Base-by-base conservation (phyloP, 2,113 vertebrate genomes). In the Macroglossus sobrinus region DNA sequence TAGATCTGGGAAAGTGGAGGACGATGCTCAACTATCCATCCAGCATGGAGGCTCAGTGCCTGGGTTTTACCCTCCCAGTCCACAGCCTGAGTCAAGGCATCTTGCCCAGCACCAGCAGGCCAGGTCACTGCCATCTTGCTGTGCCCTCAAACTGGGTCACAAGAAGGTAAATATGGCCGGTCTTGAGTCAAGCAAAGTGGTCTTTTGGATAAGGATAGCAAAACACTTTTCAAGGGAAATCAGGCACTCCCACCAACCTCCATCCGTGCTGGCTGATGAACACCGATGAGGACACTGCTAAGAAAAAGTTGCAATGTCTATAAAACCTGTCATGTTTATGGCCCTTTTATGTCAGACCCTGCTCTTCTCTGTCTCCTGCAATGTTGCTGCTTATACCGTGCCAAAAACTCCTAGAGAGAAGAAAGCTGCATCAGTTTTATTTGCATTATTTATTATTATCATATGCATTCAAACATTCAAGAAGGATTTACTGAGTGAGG, bases 371-470 rank as follows among this genome's bases (percentile, higher is more conserved):
- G 47, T 91, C 66, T 91, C 85, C 35, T 85, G 40, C 33, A 63
- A 76, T 35, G 75, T 84, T 88, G 61, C 81, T 63, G 7, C 16
- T 95, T 69, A 50, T 9, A 1, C 76, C 74, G 45, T 28, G 63
- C 55, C 47, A 50, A 26, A 64, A 71, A 66, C 53, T 96, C 80
- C 92, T 85, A 53, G 72, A 95, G 72, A 21, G n/a, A 91, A 81
- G 53, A 21, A 66, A 71, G 81, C 43, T 14, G 24, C 90, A 59
- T 88, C 1, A 45, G 59, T 91, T 92, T 84, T 63, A 84, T 92
- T 91, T 91, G 91, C 55, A 74, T 94, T 82, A 85, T 93, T 95
- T 94, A 94, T 79, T 94, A 35, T 61, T 64, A 59, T 59, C 43
- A 21, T 85, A 28, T 53, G 57, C 72, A 79, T 92, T 92, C 88